Evolutionary conservation across 2,797 vertebrate genomes (phyloP).

Genomic region (Halcyon smyrnensis): DNA sequence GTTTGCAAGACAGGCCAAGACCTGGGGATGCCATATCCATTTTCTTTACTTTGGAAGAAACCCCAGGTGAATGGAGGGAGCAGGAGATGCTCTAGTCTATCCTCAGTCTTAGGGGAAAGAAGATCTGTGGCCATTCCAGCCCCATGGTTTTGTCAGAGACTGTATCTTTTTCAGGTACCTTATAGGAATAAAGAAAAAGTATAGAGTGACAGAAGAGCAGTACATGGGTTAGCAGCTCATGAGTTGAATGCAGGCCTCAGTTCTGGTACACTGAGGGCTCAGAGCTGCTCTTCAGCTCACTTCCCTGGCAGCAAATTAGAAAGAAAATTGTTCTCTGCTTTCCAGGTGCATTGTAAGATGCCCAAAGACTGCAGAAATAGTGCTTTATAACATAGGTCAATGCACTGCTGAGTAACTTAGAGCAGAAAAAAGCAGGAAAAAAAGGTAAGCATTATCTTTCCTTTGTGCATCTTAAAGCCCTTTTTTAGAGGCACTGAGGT

Average conservation of each 20-base stretch:
- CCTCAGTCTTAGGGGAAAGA: neutral
- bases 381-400: neutral
- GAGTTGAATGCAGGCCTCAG: neutral
- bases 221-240: neutral
- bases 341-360: neutral
- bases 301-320: neutral
- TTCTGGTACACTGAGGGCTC: accelerated
- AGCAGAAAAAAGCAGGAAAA: neutral
- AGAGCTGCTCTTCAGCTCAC: neutral
- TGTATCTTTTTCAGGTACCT: neutral
- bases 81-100: neutral
- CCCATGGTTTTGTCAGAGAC: neutral
- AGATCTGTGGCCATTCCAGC: neutral
- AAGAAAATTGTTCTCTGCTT: neutral
- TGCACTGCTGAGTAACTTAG: neutral
- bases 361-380: neutral
- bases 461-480: neutral
- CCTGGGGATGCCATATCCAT: neutral
- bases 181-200: neutral
- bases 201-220: neutral
- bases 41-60: neutral
- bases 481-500: neutral
- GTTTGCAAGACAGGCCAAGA: neutral
- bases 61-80: neutral
- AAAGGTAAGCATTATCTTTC: neutral